phyloP scores from a whole-genome alignment of 2,888 invertebrate genomes.

The Phoenoteleia sp. region DNA sequence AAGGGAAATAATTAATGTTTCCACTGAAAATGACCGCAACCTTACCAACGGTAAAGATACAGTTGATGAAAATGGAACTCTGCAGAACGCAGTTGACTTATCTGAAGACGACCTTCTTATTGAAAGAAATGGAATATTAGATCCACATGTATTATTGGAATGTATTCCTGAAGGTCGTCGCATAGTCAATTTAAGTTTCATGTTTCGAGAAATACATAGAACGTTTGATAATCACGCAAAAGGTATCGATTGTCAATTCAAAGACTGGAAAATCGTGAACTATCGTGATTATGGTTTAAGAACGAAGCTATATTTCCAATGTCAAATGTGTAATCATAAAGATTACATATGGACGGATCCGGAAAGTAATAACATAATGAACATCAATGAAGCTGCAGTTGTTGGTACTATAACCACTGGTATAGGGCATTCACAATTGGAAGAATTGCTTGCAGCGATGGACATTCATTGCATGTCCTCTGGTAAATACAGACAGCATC shows the following conservation, averaged over 20 bases:
- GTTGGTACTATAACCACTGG: too few relatives aligned
- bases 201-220: not conserved
- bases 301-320: not conserved
- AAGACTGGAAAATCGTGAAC: not conserved
- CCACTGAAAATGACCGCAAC: not conserved
- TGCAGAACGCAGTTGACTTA: not conserved
- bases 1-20: not conserved
- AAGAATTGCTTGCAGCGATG: too few relatives aligned
- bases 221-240: not conserved
- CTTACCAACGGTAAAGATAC: not conserved
- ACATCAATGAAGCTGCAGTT: too few relatives aligned
- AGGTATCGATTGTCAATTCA: not conserved
- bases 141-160: not conserved
- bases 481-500: too few relatives aligned
- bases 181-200: not conserved
- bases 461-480: too few relatives aligned
- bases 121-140: not conserved
- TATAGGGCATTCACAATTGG: too few relatives aligned
- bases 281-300: not conserved
- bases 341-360: conserved; percentile 63
- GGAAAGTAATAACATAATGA: too few relatives aligned
- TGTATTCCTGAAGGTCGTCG: not conserved
- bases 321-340: conserved; percentile 17
- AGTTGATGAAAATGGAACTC: not conserved
- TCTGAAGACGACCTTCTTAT: not conserved